Evolutionary conservation across 2,888 invertebrate genomes (phyloP), one percentile per base, ranked within the genome.

Genomic region (Drosophila rubida): DNA sequence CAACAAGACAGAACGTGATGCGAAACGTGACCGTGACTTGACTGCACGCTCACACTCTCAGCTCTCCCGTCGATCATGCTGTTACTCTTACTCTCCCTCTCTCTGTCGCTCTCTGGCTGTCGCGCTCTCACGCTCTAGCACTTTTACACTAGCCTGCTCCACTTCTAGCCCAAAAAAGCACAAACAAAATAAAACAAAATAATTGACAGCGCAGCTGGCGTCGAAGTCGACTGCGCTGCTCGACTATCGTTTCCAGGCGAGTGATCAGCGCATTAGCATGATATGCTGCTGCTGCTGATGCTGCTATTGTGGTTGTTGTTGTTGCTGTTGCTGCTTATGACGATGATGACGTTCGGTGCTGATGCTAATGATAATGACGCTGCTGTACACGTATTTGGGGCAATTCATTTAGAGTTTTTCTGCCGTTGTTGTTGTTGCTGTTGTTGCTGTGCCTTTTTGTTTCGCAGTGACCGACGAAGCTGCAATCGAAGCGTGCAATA

Each of bases 1-100:
- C 62, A 74, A 54, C 44, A 75, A 50, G 49, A 70, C 49, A 70
- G 83, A 84, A 84, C 84, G 84, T 84, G 84, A 85, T 80, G 68
- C 63, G 72, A 84, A 86, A 86, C 84, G 84, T 85, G 84, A 85
- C 84, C 86, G 78, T 85, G 84, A 86, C 84, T 85, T 74, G 68
- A 67, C 46, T 62, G 63, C 57, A 50, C 50, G 66, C 64, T 37
- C 59, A 54, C 53, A 19, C 49, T 63, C 46, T 14, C 8, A 9
- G 7, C 41, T 42, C 53, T 35, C 37, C 19, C 19, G 19, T 19
- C 19, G 19, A 19, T 19, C n/a, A n/a, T n/a, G n/a, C n/a, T n/a
- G n/a, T n/a, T n/a, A n/a, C n/a, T n/a, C 19, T 19, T 19, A 19
- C 41, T 23, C 53, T 54, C 25, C n/a, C 61, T 14, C 42, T 51